phyloP scores from a whole-genome alignment of 2,888 invertebrate species.

The Habrosyne pyritoides region DNA sequence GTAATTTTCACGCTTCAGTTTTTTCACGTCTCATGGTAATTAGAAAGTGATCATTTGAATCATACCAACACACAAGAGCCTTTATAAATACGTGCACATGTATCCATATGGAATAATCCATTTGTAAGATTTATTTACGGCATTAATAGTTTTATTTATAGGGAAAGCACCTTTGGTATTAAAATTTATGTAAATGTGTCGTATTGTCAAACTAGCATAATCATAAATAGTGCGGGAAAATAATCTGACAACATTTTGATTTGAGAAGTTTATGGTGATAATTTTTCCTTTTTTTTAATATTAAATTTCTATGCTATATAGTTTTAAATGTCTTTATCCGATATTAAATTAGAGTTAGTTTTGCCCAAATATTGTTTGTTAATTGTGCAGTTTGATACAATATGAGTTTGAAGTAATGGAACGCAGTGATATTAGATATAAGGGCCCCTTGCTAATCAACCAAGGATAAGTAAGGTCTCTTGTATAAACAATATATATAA shows the following conservation, averaged over 20 bases:
- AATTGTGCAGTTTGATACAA: not conserved
- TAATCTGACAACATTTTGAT: not conserved
- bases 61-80: not conserved
- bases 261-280: not conserved
- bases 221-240: slow-evolving; percentile 2
- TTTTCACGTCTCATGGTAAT: not conserved
- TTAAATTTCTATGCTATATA: too few species aligned
- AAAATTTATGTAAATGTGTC: not conserved
- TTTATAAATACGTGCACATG: slow-evolving; percentile 33
- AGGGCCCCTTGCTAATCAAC: not conserved
- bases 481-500: not conserved
- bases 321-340: too few species aligned
- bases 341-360: too few species aligned
- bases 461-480: not conserved
- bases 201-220: slow-evolving; percentile 20
- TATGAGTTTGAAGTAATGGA: not conserved
- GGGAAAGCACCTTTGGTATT: slow-evolving; percentile 53
- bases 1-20: too few species aligned
- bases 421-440: not conserved
- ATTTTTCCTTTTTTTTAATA: too few species aligned
- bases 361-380: not conserved
- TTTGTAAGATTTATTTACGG: slow-evolving; percentile 29
- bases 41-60: not conserved
- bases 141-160: slow-evolving; percentile 28
- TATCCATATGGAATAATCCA: slow-evolving; percentile 54